Evolutionary conservation across 2,797 vertebrate species (phyloP).

Genomic region (Protonibea diacanthus): DNA sequence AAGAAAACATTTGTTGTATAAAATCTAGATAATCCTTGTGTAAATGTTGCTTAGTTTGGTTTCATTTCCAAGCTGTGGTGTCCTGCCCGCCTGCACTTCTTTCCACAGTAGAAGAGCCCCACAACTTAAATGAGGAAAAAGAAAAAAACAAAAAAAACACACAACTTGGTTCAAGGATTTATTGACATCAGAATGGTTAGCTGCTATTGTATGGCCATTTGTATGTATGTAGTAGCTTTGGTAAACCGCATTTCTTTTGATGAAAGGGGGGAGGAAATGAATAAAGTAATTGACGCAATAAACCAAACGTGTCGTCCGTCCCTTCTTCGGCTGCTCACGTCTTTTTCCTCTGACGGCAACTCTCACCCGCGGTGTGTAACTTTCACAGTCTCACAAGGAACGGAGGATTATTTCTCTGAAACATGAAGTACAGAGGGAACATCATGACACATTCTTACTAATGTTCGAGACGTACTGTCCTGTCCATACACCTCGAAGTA

Average conservation of each 20-base stretch:
- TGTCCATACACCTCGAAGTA: constrained; percentile 7
- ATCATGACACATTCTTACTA: constrained; percentile 34
- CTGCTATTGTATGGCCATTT: constrained; percentile 84
- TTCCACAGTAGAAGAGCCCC: constrained; percentile 67
- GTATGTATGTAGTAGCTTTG: constrained; percentile 89
- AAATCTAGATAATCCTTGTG: constrained; percentile 77
- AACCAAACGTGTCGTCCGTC: constrained; percentile 56
- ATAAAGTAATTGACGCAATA: constrained; percentile 94
- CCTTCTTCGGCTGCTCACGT: background rate
- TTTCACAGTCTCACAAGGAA: constrained; percentile 36
- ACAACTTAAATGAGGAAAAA: constrained; percentile 22
- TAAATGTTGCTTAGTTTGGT: constrained; percentile 82
- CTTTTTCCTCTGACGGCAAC: background rate
- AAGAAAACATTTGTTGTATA: constrained; percentile 77
- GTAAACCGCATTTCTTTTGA: constrained; percentile 85
- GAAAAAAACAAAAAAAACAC: constrained; percentile 22
- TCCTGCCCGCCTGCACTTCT: constrained; percentile 69
- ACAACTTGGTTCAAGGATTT: constrained; percentile 55
- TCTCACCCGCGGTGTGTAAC: background rate
- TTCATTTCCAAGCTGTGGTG: constrained; percentile 71
- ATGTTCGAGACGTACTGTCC: constrained; percentile 32
- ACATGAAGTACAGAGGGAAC: constrained; percentile 29
- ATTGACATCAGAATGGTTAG: constrained; percentile 70
- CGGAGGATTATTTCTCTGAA: constrained; percentile 31
- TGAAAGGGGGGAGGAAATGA: constrained; percentile 79